Evolutionary conservation across 2,797 vertebrate species (phyloP), one percentile per base, ranked within the genome.

Genomic region (Myotis planiceps): DNA sequence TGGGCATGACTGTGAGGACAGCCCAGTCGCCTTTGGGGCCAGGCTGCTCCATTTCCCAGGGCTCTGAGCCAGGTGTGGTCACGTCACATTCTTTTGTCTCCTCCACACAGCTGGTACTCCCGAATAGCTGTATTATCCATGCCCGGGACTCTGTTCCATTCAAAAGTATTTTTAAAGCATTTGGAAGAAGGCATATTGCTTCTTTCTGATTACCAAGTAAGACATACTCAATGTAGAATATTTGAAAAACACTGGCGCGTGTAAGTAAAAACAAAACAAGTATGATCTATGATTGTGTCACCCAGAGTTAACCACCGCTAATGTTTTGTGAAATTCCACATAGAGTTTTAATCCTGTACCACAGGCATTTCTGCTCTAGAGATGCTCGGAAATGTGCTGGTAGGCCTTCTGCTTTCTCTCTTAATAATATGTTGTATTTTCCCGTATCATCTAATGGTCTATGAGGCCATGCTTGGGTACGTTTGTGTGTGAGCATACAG

Each of bases 261-360:
- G 1, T 78, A 79, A 68, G 49, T 66, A 76, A 76, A 55, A 71
- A 39, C 71, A 79, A 84, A 60, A 15, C 39, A 78, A 72, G 37
- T 42, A 32, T 90, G 27, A 65, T 29, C 29, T 66, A 53, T 34
- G 42, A 58, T 71, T 79, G 71, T 94, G 32, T 3, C 14, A 18
- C 0, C 23, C 39, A 82, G 85, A 88, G 21, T 79, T 10, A 90
- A 58, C 16, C 9, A 75, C 4, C 39, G 34, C 15, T 83, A 58
- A 83, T 69, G 25, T 85, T 92, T 95, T 92, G 27, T 84, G 49
- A 92, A 65, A 66, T 91, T 66, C 37, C 29, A 80, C 49, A 69
- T 47, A 34, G 6, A 23, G 27, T 80, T 94, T 75, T 85, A 85
- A 78, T 90, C 25, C 51, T 34, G 6, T 68, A 21, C 19, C 32